Percentiles rank a stretch among this genome's conserved stretches.
These are phyloP conservation scores for Gymnogyps californianus DNA, from an alignment of 2,113 vertebrate genomes.

Conservation along the genomic window DNA sequence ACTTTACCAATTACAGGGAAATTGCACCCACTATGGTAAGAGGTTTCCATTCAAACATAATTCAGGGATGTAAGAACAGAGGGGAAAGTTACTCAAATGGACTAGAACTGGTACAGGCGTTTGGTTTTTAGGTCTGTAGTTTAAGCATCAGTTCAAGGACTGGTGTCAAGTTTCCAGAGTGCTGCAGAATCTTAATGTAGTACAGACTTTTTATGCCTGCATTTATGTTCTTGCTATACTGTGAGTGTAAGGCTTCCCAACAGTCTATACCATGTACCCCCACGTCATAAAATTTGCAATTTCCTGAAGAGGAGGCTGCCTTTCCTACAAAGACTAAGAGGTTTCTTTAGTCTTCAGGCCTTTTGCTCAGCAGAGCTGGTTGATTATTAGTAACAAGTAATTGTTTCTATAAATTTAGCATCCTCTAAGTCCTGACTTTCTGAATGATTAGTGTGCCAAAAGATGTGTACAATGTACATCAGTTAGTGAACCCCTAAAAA, in stretches of 20 bases:
- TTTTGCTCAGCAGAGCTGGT: background rate
- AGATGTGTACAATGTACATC: background rate
- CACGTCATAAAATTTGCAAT: constrained; percentile 34
- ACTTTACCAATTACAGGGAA: constrained; percentile 76
- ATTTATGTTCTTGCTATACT: constrained; percentile 10
- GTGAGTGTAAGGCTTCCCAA: background rate
- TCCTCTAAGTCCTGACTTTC: background rate
- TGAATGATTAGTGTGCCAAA: background rate
- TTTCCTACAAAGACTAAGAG: background rate
- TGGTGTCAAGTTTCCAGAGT: constrained; percentile 47
- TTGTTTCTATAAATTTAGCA: background rate
- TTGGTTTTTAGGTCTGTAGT: constrained; percentile 13
- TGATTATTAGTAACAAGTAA: background rate
- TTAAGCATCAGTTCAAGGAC: constrained; percentile 32
- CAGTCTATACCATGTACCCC: background rate
- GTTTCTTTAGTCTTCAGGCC: background rate
- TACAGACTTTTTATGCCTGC: constrained; percentile 20
- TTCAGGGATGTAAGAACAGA: background rate
- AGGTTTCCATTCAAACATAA: constrained; percentile 42
- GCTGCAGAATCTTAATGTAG: constrained; percentile 43
- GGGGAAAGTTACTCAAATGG: constrained; percentile 2
- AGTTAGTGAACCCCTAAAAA: background rate
- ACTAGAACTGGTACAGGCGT: background rate
- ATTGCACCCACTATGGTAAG: constrained; percentile 62
- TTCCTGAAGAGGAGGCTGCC: constrained; percentile 46